Evolutionary conservation across 35 echinoderm and acorn worm genomes (phyloP).

Genomic region (Apostichopus parvimensis): DNA sequence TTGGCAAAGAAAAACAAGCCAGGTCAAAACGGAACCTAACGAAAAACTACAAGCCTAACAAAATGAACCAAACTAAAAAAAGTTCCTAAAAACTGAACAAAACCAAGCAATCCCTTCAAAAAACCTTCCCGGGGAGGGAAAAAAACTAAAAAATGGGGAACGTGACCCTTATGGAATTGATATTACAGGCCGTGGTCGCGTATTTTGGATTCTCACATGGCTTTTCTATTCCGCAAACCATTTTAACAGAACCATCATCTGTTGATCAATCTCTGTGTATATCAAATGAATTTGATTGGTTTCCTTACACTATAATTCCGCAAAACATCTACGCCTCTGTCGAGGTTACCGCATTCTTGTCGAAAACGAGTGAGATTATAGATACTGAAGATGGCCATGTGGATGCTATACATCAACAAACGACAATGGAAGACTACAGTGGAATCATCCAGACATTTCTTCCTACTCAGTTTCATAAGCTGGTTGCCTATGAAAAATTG

Average conservation of each 20-base stretch:
- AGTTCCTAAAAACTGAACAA: too few species aligned
- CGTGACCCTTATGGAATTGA: background rate
- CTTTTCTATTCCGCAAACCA: background rate
- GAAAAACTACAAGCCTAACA: too few species aligned
- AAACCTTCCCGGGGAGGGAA: too few species aligned
- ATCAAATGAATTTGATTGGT: background rate
- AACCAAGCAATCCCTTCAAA: too few species aligned
- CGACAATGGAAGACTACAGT: constrained; percentile 22
- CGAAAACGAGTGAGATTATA: background rate
- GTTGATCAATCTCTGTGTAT: background rate
- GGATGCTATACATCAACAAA: background rate
- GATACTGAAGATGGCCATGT: background rate
- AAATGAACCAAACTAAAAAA: too few species aligned
- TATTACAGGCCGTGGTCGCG: background rate
- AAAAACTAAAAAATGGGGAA: background rate
- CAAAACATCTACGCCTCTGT: background rate
- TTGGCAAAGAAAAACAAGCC: too few species aligned
- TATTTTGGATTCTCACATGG: background rate
- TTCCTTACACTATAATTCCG: background rate
- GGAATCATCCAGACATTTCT: background rate
- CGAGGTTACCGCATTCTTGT: background rate
- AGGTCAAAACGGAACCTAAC: too few species aligned
- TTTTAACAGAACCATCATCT: background rate
- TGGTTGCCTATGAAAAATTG: background rate
- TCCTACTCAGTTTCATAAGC: constrained; percentile 21